Conservation (phyloP, 2,797 vertebrate genomes). For the Sarcoramphus papa region DNA sequence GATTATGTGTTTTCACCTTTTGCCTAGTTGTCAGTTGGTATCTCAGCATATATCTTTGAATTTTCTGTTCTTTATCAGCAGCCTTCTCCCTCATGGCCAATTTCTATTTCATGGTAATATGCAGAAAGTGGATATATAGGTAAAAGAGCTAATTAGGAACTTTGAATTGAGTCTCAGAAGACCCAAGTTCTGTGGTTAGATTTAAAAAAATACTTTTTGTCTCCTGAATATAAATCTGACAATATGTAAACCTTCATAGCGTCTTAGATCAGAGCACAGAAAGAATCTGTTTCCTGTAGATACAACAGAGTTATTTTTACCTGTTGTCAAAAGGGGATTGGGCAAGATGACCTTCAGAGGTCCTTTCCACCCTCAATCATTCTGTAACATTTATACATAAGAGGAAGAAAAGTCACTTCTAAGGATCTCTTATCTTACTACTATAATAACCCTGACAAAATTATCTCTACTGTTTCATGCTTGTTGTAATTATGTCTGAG, state of each 20-base stretch:
- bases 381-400: neutral
- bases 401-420: neutral
- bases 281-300: neutral
- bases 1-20: neutral
- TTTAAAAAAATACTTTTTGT: neutral
- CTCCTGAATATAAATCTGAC: conserved; percentile 14
- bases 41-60: neutral
- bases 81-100: conserved; percentile 24
- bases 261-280: neutral
- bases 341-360: neutral
- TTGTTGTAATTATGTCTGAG: neutral
- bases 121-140: conserved; percentile 15
- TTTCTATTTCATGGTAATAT: conserved; percentile 4
- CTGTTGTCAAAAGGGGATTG: neutral
- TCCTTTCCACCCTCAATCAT: neutral
- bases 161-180: conserved; percentile 20
- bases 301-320: neutral
- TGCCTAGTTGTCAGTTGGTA: neutral
- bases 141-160: conserved; percentile 45
- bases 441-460: neutral
- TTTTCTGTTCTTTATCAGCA: neutral
- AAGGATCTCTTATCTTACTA: neutral
- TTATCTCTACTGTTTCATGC: neutral
- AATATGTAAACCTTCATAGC: neutral
- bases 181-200: neutral